Percentiles rank a stretch among this genome's conserved stretches.
Evolutionary conservation across 2,113 vertebrate genomes (phyloP).

Genomic region (Macrotis lagotis): DNA sequence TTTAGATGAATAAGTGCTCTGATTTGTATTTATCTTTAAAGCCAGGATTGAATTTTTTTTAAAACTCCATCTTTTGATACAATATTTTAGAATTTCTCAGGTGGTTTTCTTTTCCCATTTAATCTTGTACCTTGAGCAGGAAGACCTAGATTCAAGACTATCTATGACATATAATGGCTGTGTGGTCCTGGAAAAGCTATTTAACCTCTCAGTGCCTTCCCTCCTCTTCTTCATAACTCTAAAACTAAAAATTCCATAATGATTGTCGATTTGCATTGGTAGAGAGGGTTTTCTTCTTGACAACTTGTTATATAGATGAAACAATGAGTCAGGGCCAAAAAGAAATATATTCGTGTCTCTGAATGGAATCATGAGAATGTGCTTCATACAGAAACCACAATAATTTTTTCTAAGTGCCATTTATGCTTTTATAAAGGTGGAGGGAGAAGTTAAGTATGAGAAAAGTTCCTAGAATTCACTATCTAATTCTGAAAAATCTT

Average conservation of each 20-base stretch:
- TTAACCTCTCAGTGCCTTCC: background rate
- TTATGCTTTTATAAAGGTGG: background rate
- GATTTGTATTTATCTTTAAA: background rate
- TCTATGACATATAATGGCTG: background rate
- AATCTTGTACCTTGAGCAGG: background rate
- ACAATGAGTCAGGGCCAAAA: background rate
- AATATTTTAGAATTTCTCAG: background rate
- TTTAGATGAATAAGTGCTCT: background rate
- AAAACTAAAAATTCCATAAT: background rate
- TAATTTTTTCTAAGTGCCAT: background rate
- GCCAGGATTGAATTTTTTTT: background rate
- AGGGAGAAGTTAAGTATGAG: background rate
- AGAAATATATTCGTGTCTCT: background rate
- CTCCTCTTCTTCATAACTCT: background rate
- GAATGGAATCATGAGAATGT: background rate
- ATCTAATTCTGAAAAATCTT: background rate
- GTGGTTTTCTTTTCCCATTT: background rate
- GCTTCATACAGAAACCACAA: background rate
- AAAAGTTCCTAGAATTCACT: background rate
- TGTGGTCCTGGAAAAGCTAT: background rate
- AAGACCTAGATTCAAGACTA: background rate
- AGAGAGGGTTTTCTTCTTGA: background rate
- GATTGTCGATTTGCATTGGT: background rate
- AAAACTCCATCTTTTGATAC: background rate
- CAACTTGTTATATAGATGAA: background rate